phyloP scores from a whole-genome alignment of 2,888 invertebrate species.

The Rhagonycha fulva region DNA sequence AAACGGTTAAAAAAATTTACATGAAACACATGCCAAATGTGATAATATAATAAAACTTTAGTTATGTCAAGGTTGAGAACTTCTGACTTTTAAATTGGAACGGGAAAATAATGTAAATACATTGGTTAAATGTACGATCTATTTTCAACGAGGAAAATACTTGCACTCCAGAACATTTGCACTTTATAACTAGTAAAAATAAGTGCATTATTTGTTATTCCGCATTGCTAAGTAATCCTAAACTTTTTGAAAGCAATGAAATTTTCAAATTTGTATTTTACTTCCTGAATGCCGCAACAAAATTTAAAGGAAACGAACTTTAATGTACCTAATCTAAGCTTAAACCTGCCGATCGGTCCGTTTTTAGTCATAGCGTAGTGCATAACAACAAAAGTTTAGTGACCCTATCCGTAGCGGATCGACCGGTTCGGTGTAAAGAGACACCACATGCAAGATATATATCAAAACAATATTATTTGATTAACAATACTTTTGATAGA shows the following conservation, averaged over 20 bases:
- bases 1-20: background rate
- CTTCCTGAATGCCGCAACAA: background rate
- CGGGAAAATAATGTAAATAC: background rate
- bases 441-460: constrained; percentile 14
- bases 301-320: background rate
- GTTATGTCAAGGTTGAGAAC: background rate
- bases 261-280: background rate
- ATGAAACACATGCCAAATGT: background rate
- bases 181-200: background rate
- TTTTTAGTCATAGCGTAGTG: constrained; percentile 24
- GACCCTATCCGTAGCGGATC: constrained; percentile 26
- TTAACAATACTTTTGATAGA: background rate
- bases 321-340: constrained; percentile 15
- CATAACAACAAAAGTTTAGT: constrained; percentile 26
- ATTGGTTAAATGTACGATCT: constrained; percentile 7
- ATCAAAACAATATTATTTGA: constrained; percentile 9
- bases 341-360: constrained; percentile 14
- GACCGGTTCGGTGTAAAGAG: constrained; percentile 21
- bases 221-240: background rate
- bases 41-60: background rate
- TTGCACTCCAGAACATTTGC: background rate
- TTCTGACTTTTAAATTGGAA: background rate
- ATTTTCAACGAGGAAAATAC: constrained; percentile 16
- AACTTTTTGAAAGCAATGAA: background rate
- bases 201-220: background rate